A percentile compares a stretch with the other conserved stretches of the same genome.
These are phyloP conservation scores for Platyscapa corneri DNA, from an alignment of 1,140 invertebrate genomes.

Conservation along the genomic window DNA sequence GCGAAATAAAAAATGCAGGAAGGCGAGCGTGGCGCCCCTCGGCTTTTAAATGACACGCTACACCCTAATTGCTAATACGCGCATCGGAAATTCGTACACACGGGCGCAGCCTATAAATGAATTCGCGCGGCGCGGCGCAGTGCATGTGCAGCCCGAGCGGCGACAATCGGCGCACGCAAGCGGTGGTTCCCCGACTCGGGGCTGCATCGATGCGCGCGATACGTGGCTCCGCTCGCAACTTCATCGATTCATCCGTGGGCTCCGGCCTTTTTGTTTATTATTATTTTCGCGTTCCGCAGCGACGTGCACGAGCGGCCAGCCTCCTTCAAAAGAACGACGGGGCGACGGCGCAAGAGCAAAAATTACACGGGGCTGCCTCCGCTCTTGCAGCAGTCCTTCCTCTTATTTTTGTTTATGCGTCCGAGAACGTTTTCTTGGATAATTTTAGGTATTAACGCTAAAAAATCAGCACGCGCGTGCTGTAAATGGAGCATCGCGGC, in stretches of 20 bases:
- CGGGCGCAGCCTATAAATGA: slow-evolving; percentile 1
- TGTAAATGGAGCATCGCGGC: background rate
- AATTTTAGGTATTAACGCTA: background rate
- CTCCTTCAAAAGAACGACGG: background rate
- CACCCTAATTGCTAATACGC: slow-evolving; percentile 40
- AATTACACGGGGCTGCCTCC: background rate
- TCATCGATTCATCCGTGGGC: background rate
- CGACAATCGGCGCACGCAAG: background rate
- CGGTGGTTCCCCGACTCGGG: too few relatives aligned
- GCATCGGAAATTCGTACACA: slow-evolving; percentile 35
- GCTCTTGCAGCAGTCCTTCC: background rate
- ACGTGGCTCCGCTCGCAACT: background rate
- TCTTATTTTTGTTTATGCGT: background rate
- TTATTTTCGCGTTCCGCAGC: too few relatives aligned
- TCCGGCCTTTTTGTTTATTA: too few relatives aligned
- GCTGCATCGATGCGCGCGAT: too few relatives aligned
- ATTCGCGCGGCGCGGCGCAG: slow-evolving; percentile 7
- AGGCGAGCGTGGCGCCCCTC: slow-evolving; percentile 13
- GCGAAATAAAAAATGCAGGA: slow-evolving; percentile 48
- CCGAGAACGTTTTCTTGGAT: background rate
- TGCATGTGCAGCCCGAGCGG: background rate
- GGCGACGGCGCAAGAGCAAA: background rate
- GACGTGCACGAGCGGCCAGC: too few relatives aligned
- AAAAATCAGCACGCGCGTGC: background rate
- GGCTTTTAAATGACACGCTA: slow-evolving; percentile 39